Base-by-base conservation (phyloP, 2,797 vertebrate genomes). In the Rhinatrema bivittatum region DNA sequence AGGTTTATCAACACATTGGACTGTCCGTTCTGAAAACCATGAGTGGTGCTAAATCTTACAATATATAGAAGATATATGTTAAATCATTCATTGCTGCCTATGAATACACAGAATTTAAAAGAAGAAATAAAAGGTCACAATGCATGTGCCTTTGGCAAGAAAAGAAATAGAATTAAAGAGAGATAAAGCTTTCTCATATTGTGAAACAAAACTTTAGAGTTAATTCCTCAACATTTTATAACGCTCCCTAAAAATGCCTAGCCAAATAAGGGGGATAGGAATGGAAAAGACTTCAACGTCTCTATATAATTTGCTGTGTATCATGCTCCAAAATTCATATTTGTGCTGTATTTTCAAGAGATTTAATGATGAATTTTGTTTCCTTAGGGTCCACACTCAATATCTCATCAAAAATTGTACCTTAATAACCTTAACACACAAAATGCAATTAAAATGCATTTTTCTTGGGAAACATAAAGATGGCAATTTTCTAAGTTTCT, bases 111-210 rank as follows among this genome's bases (percentile, higher is more conserved):
- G 34, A 36, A 35, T 4, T 25, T 31, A 29, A 17, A 39, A 29
- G n/a, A n/a, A 10, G 21, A 54, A 51, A 25, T 30, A 62, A 66
- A n/a, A 25, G 10, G 38, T 32, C 46, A 57, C 56, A 63, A 46
- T 46, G 60, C 22, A 37, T 50, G 32, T 41, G 41, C 42, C n/a
- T 40, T 38, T 10, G 16, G 24, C 42, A 36, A 65, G 48, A 72
- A 64, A 74, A 68, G 68, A 57, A 62, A 46, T 18, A 42, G 40
- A 61, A 55, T 49, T 54, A 61, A 62, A 54, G n/a, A 2, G 22
- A 62, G 44, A 59, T 65, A 66, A 67, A 49, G 51, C 62, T 60
- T 58, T 62, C 55, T 20, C 29, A 21, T 23, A 39, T 16, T 15
- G 39, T 40, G 50, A 46, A 56, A 41, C 9, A 40, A 29, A 63